Evolutionary conservation across 2,888 invertebrate species (phyloP).

Genomic region (Dascillus cervinus): DNA sequence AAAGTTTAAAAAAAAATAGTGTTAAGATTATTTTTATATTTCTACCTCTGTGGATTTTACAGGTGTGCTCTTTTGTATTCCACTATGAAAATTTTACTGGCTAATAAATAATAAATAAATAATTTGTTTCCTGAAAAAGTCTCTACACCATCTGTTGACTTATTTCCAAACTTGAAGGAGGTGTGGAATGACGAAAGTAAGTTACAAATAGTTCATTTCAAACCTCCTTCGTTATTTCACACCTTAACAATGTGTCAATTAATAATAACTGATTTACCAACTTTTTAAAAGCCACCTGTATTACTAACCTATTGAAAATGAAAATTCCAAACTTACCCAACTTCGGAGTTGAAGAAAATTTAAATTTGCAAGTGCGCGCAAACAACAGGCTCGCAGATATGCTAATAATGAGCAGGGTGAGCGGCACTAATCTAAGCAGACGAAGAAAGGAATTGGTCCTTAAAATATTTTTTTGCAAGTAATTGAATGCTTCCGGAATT

Average conservation of each 20-base stretch:
- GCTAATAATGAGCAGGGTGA: conserved; percentile 13
- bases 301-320: background rate
- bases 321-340: conserved; percentile 1
- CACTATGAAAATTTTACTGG: too few species aligned
- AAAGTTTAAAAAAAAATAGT: too few species aligned
- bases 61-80: too few species aligned
- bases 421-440: conserved; percentile 12
- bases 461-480: conserved; percentile 12
- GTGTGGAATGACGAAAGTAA: too few species aligned
- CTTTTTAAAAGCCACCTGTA: background rate
- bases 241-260: background rate
- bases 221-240: conserved; percentile 10
- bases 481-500: conserved; percentile 9
- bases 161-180: too few species aligned
- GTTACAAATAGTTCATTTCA: too few species aligned
- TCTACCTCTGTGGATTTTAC: too few species aligned
- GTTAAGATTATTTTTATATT: too few species aligned
- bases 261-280: background rate
- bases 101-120: too few species aligned
- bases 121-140: too few species aligned
- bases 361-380: conserved; percentile 6
- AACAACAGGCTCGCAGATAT: conserved; percentile 9
- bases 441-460: conserved; percentile 7
- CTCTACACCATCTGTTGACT: too few species aligned
- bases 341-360: background rate